Evolutionary conservation across 2,113 vertebrate species (phyloP), one percentile per base, ranked within the genome.

Genomic region (Mugil cephalus): DNA sequence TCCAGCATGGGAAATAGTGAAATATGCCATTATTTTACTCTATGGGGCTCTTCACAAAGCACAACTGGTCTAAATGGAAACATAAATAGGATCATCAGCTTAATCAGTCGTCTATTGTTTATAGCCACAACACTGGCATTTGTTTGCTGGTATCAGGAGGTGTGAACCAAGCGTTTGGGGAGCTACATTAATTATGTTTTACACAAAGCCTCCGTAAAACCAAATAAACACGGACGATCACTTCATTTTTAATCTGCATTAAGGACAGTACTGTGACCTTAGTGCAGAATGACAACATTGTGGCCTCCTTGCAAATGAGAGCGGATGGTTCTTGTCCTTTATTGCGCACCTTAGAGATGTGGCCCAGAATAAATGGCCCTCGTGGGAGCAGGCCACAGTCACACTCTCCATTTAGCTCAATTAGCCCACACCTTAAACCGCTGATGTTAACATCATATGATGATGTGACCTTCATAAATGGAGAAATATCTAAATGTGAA

Each of bases 361-460:
- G 80, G 76, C 84, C 82, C 60, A 80, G 83, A 89, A 86, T 80
- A 17, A 74, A 64, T 60, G 68, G 19, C 45, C 71, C 80, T 64
- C 24, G 1, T 43, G 71, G 43, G 78, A 40, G 40, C 59, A 52
- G 36, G 40, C 50, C n/a, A 45, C 14, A 24, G 69, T 77, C 78
- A 73, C 65, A 34, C 61, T 67, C 60, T 69, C 53, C 66, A 69
- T 87, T 85, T 79, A 86, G 76, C 77, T 83, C 83, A 79, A 75
- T 87, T 87, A 91, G 51, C 74, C 72, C 60, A 40, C 71, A 75
- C 69, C 36, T 78, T 62, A 35, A 75, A 59, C 62, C 53, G 36
- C 71, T 55, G 68, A 66, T 73, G 55, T 45, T 65, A 30, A 54
- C 2, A 69, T 88, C 72, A 40, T 21, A 66, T 51, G 14, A 62